Base-by-base conservation (phyloP, 2,888 invertebrate genomes). In the Drosophila recens region DNA sequence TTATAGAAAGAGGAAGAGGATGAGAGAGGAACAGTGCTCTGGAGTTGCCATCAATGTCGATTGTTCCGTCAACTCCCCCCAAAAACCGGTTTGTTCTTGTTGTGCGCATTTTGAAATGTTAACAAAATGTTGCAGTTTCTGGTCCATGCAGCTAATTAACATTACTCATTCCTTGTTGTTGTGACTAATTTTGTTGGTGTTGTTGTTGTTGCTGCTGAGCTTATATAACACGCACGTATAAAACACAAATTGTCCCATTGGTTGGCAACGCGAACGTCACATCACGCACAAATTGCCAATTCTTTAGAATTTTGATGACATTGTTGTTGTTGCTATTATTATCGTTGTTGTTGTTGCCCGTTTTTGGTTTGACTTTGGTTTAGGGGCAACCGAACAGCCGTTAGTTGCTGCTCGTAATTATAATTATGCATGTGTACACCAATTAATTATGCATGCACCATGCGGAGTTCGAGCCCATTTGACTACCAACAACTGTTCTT, bases 221-320 rank as follows among this genome's bases (percentile, higher is more conserved):
- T 66, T 65, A 51, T 66, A 52, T 59, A 67, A 54, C 53, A 40
- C 61, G 56, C 49, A 20, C 43, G 36, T 63, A 68, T 54, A 58
- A 64, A 66, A 52, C 56, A 67, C 58, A 78, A 75, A 75, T 67
- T 67, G 65, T 62, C 69, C 62, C 74, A 78, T 49, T 79, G 75
- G 75, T 57, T 79, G 75, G 33, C 75, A 74, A 61, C 79, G 61
- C 64, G 43, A 58, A 30, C 49, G 38, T 54, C 48, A 62, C 45
- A 65, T 45, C 58, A 45, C 74, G 76, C 74, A 67, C 89, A 82
- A 88, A 88, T 84, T 80, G 80, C 72, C 89, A 89, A 83, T 84
- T 83, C 84, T 80, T 80, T 82, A 66, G 89, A 86, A 89, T 86
- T 86, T 78, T 86, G 68, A 88, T 88, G 80, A 82, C 63, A 40